Evolutionary conservation across 2,797 vertebrate genomes (phyloP).

Genomic region (Oryzias dopingdopingensis): DNA sequence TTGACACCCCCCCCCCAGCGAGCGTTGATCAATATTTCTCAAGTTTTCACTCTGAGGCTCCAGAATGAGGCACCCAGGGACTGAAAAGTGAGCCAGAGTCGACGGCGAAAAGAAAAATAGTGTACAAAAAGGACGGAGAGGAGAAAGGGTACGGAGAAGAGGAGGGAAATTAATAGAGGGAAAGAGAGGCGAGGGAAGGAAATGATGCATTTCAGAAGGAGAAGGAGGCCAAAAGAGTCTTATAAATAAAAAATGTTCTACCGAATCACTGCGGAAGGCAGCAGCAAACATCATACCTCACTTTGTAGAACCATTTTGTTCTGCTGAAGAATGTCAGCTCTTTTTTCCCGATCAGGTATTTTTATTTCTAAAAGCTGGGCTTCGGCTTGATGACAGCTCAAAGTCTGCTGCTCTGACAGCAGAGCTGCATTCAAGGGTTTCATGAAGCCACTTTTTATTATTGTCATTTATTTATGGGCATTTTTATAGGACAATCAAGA

Average conservation of each 20-base stretch:
- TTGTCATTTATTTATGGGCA: too few relatives aligned
- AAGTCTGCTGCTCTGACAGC: too few relatives aligned
- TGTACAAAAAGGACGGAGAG: neutral
- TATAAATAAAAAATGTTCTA: neutral
- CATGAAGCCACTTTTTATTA: too few relatives aligned
- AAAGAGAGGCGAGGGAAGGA: neutral
- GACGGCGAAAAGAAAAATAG: constrained; percentile 24
- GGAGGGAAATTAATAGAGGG: neutral
- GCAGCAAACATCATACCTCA: neutral
- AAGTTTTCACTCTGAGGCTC: constrained; percentile 32
- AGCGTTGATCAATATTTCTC: constrained; percentile 40
- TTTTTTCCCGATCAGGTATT: too few relatives aligned
- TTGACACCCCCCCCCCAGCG: constrained; percentile 13
- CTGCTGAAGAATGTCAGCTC: neutral
- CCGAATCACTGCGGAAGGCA: too few relatives aligned
- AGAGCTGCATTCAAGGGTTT: too few relatives aligned
- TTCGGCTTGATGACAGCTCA: too few relatives aligned
- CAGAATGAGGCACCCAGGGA: constrained; percentile 41
- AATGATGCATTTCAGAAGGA: constrained; percentile 1
- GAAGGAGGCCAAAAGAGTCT: neutral
- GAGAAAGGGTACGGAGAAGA: neutral
- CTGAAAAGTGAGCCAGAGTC: constrained; percentile 19
- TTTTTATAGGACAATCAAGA: too few relatives aligned
- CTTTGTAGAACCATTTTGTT: neutral
- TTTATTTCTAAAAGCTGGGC: too few relatives aligned